Conservation (phyloP, 1,140 invertebrate species). For the Drosophila asahinai region DNA sequence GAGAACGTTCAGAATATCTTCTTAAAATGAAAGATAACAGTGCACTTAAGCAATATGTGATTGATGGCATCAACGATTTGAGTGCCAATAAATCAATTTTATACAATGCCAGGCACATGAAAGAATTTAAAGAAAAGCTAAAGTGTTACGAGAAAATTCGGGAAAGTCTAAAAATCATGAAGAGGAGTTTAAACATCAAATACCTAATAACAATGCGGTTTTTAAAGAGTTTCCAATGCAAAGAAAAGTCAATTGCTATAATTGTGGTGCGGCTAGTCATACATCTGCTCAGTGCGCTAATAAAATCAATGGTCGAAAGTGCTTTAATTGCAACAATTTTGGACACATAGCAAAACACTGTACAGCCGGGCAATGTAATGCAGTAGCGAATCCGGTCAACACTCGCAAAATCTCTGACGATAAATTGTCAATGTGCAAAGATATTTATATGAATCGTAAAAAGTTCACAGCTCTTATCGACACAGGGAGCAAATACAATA, state of each 20-base stretch:
- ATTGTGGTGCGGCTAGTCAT: too few relatives aligned
- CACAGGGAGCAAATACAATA: slow-evolving; percentile 6
- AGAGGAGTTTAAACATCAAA: background rate
- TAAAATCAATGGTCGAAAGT: too few relatives aligned
- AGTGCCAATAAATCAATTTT: background rate
- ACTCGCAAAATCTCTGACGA: background rate
- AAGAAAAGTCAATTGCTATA: too few relatives aligned
- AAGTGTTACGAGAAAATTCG: background rate
- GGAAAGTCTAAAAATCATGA: background rate
- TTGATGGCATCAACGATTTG: background rate
- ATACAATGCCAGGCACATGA: background rate
- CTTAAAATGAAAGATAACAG: background rate
- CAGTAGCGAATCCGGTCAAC: background rate
- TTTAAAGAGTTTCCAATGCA: too few relatives aligned
- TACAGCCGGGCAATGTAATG: too few relatives aligned
- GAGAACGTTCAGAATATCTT: background rate
- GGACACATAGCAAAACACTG: too few relatives aligned
- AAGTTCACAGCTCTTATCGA: background rate
- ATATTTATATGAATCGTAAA: background rate
- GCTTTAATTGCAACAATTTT: too few relatives aligned
- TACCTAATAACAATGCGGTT: too few relatives aligned
- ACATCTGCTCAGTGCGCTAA: too few relatives aligned
- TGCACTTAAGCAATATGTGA: background rate
- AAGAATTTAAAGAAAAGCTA: background rate
- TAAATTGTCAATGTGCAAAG: background rate